Evolutionary conservation across 2,888 invertebrate genomes (phyloP).

Genomic region (Callyntrura guangdongensis): DNA sequence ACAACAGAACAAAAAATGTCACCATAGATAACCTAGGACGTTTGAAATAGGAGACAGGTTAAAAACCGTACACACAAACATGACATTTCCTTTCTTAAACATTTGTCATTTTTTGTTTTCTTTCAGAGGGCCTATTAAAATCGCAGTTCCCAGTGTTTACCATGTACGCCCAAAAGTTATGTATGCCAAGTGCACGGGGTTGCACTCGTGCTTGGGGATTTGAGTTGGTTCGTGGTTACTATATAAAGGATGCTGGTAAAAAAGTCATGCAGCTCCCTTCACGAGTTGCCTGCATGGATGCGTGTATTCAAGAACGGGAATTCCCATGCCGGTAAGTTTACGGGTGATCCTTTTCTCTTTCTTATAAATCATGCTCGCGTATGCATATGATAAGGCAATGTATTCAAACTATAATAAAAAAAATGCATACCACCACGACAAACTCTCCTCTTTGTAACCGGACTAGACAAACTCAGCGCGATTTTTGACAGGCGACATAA

Average conservation of each 20-base stretch:
- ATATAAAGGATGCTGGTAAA: conserved; percentile 85
- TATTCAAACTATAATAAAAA: conserved; percentile 3
- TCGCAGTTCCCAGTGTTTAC: conserved; percentile 86
- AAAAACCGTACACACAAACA: background rate
- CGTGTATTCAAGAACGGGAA: conserved; percentile 86
- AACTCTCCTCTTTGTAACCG: background rate
- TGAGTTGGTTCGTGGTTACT: conserved; percentile 86
- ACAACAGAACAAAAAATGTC: background rate
- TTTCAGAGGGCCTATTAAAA: conserved; percentile 85
- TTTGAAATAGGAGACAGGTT: conserved; percentile 16
- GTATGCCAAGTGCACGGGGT: conserved; percentile 85
- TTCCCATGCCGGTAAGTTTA: conserved; percentile 86
- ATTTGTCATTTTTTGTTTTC: conserved; percentile 64
- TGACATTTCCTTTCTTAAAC: conserved; percentile 34
- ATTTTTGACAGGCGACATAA: conserved; percentile 47
- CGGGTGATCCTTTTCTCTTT: conserved; percentile 74
- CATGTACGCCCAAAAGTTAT: conserved; percentile 86
- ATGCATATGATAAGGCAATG: background rate
- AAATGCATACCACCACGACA: conserved; percentile 33
- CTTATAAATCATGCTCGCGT: conserved; percentile 28
- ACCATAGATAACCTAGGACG: conserved; percentile 4
- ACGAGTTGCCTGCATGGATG: conserved; percentile 86
- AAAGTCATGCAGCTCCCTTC: conserved; percentile 85
- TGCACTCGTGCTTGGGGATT: conserved; percentile 86
- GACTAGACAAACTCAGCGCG: background rate